These are phyloP conservation scores for Cryptoprocta ferox DNA, from an alignment of 2,797 vertebrate genomes.

Conservation along the genomic window DNA sequence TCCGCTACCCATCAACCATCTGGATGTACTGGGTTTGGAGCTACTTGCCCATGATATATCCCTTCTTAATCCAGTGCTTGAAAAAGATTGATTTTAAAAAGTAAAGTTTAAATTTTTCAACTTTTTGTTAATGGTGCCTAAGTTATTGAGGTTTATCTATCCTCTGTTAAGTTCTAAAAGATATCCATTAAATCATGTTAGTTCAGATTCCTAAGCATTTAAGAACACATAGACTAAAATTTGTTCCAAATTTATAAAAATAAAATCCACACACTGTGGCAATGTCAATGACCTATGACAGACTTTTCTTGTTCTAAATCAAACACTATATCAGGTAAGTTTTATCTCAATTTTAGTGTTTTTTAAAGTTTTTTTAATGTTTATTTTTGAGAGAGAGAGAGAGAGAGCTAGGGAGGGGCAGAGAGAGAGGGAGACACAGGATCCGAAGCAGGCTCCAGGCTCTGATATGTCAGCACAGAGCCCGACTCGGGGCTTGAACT, in stretches of 20 bases:
- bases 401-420: too few relatives aligned
- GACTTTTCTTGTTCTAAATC: not conserved
- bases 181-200: not conserved
- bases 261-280: not conserved
- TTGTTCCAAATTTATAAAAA: not conserved
- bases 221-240: not conserved
- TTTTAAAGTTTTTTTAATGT: too few relatives aligned
- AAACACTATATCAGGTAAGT: not conserved
- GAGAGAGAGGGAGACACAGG: too few relatives aligned
- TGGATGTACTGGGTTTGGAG: not conserved
- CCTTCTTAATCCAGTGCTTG: not conserved
- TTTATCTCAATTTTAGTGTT: not conserved
- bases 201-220: not conserved
- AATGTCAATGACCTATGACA: not conserved
- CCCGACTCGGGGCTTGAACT: too few relatives aligned
- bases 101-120: not conserved
- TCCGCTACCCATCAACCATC: not conserved
- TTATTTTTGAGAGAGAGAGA: too few relatives aligned
- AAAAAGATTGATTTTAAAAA: constrained; percentile 9
- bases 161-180: not conserved
- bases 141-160: not conserved
- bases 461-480: too few relatives aligned
- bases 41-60: not conserved
- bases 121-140: not conserved
- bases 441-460: too few relatives aligned